These are phyloP conservation scores for Drosophila robusta DNA, from an alignment of 2,888 invertebrate genomes.

Conservation along the genomic window DNA sequence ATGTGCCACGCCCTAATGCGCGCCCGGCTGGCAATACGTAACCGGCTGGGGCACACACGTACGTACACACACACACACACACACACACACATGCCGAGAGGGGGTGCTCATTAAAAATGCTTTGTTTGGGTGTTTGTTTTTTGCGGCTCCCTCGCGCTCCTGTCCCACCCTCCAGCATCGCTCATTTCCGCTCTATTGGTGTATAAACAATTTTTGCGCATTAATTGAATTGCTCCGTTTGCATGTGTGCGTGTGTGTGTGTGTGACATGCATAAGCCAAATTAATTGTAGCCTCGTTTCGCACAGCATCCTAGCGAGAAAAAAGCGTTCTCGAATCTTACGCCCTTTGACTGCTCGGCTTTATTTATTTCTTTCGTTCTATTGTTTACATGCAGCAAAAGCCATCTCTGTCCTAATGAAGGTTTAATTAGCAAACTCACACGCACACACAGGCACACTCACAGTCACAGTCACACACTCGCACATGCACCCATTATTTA, in stretches of 20 bases:
- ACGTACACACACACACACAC: constrained; percentile 7
- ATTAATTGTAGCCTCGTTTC: constrained; percentile 72
- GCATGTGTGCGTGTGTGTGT: constrained; percentile 24
- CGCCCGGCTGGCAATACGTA: not conserved
- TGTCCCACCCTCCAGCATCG: constrained; percentile 22
- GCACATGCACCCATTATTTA: constrained; percentile 29
- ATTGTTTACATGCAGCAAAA: constrained; percentile 70
- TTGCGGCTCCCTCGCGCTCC: constrained; percentile 1
- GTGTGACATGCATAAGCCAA: constrained; percentile 74
- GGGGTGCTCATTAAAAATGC: constrained; percentile 67
- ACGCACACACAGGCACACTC: constrained; percentile 13
- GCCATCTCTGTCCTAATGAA: constrained; percentile 61
- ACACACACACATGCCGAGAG: constrained; percentile 1
- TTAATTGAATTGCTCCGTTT: constrained; percentile 67
- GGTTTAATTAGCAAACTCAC: constrained; percentile 74
- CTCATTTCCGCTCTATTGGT: constrained; percentile 73
- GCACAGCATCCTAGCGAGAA: constrained; percentile 36
- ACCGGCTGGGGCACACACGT: constrained; percentile 2
- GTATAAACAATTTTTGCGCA: constrained; percentile 78
- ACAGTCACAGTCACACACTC: constrained; percentile 13
- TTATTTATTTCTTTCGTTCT: constrained; percentile 48
- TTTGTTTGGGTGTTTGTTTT: constrained; percentile 48
- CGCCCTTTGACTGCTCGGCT: constrained; percentile 50
- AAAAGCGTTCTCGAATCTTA: constrained; percentile 36
- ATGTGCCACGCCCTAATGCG: constrained; percentile 13